phyloP scores from a whole-genome alignment of 2,113 vertebrate genomes.

The Neofelis nebulosa region DNA sequence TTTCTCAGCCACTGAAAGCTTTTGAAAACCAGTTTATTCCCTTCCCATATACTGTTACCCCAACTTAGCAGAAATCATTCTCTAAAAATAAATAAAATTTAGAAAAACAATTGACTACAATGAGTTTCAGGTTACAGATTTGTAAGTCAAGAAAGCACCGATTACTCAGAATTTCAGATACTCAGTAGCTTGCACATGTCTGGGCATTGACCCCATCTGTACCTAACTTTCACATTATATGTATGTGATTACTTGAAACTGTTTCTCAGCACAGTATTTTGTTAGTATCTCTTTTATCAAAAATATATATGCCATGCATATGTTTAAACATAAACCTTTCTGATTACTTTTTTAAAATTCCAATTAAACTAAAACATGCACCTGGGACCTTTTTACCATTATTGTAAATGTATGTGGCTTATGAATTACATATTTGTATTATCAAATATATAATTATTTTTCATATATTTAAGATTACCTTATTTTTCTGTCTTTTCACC shows the following conservation, averaged over 20 bases:
- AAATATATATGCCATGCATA: background rate
- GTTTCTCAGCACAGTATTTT: background rate
- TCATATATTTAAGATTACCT: background rate
- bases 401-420: background rate
- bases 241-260: background rate
- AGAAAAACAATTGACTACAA: constrained; percentile 25
- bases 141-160: background rate
- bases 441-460: background rate
- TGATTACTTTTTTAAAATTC: background rate
- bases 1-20: background rate
- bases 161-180: background rate
- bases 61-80: background rate
- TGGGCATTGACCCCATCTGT: background rate
- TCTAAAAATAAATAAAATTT: background rate
- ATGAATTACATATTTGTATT: background rate
- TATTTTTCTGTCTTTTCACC: background rate
- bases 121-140: constrained; percentile 5
- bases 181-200: background rate
- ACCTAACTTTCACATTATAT: background rate
- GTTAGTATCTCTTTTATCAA: constrained; percentile 4
- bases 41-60: background rate
- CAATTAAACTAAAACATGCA: background rate
- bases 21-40: background rate
- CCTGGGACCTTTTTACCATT: background rate
- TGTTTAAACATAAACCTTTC: background rate